Evolutionary conservation across 1,140 invertebrate genomes (phyloP).

Genomic region (Calycopis cecrops): DNA sequence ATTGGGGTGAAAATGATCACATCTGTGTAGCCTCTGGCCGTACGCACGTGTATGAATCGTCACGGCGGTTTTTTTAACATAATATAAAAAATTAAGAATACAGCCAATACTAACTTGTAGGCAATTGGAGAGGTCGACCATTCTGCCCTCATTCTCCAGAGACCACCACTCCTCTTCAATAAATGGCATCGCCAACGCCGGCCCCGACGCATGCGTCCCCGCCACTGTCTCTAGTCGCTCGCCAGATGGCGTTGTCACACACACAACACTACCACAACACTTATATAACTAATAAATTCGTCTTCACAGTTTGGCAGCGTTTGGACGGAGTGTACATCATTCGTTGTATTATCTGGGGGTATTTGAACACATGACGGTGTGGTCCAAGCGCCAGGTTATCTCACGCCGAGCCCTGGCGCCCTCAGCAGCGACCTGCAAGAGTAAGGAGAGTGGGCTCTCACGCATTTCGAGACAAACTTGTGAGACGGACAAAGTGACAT

Average conservation of each 20-base stretch:
- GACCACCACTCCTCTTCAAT: conserved; percentile 96
- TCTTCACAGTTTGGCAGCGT: conserved; percentile 63
- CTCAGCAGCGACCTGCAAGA: conserved; percentile 73
- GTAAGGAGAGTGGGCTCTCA: conserved; percentile 63
- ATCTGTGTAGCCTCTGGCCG: no score
- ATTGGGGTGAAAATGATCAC: no score
- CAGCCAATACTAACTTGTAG: conserved; percentile 79
- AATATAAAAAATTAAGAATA: neutral
- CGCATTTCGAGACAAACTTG: conserved; percentile 45
- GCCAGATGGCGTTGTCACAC: conserved; percentile 59
- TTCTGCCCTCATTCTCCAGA: conserved; percentile 92
- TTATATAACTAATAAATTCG: conserved; percentile 71
- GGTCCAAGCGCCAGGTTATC: conserved; percentile 62
- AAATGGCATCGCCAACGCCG: conserved; percentile 90
- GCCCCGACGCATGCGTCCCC: conserved; percentile 78
- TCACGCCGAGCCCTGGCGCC: conserved; percentile 62
- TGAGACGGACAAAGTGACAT: neutral
- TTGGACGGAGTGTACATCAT: conserved; percentile 69
- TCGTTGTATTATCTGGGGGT: conserved; percentile 53
- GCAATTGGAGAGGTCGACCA: conserved; percentile 91
- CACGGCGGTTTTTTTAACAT: no score
- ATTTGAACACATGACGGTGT: conserved; percentile 55
- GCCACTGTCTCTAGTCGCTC: conserved; percentile 67
- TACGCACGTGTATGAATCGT: no score
- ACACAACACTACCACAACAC: conserved; percentile 51